A percentile compares a stretch with the other conserved stretches of the same genome.
These are phyloP conservation scores for Thalassophryne amazonica DNA, from an alignment of 2,797 vertebrate genomes.

Conservation along the genomic window DNA sequence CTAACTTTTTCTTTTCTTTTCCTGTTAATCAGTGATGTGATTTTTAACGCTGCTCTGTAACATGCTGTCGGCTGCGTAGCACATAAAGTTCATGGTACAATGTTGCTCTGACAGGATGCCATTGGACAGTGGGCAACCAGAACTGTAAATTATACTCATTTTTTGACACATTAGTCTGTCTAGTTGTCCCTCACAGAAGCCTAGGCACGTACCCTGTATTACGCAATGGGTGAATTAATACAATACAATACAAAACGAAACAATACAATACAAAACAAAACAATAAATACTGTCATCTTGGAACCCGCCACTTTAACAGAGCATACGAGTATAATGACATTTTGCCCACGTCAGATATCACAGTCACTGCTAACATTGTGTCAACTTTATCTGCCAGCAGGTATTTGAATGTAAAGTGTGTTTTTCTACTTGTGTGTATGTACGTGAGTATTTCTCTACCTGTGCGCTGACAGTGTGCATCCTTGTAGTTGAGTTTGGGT, in stretches of 20 bases:
- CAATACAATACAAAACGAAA: no score
- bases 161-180: background rate
- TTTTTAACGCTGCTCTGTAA: constrained; percentile 43
- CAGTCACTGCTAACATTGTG: constrained; percentile 36
- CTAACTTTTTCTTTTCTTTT: constrained; percentile 43
- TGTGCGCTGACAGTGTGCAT: constrained; percentile 30
- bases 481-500: constrained; percentile 25
- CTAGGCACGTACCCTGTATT: no score
- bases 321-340: background rate
- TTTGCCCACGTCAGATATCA: constrained; percentile 52
- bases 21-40: constrained; percentile 47
- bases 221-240: no score
- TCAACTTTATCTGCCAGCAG: constrained; percentile 61
- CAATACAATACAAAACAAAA: no score
- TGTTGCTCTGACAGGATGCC: constrained; percentile 35
- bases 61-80: constrained; percentile 35
- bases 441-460: constrained; percentile 28
- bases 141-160: background rate
- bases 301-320: background rate
- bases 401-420: constrained; percentile 48
- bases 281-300: background rate
- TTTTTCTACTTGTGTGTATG: constrained; percentile 35
- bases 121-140: constrained; percentile 47
- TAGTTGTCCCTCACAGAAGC: no score
- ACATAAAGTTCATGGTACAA: constrained; percentile 57